These are phyloP conservation scores for Poeciliopsis turrubarensis DNA, from an alignment of 2,113 vertebrate species.

Conservation along the genomic window DNA sequence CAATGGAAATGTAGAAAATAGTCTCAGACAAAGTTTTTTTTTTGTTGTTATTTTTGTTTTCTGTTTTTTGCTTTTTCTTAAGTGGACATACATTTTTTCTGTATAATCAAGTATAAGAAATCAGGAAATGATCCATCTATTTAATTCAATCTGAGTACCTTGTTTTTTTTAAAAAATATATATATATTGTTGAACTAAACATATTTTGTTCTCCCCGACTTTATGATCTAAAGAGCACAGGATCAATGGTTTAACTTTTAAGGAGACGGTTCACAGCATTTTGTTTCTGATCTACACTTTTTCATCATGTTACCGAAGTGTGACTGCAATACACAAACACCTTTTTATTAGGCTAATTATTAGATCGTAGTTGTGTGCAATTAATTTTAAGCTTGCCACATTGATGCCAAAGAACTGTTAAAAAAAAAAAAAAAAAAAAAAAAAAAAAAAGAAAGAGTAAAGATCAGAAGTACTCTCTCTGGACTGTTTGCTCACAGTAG, in stretches of 20 bases:
- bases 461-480: slow-evolving; percentile 19
- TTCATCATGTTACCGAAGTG: slow-evolving; percentile 7
- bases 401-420: slow-evolving; percentile 20
- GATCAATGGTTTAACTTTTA: slow-evolving; percentile 55
- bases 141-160: slow-evolving; percentile 47
- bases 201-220: slow-evolving; percentile 64
- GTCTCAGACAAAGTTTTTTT: slow-evolving; percentile 32
- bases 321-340: not conserved
- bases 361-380: not conserved
- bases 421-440: not conserved
- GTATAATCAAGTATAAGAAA: slow-evolving; percentile 21
- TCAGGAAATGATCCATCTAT: slow-evolving; percentile 2
- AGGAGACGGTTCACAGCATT: slow-evolving; percentile 19
- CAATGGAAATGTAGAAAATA: slow-evolving; percentile 49
- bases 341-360: slow-evolving; percentile 12
- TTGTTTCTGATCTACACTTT: slow-evolving; percentile 20
- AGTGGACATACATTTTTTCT: not conserved
- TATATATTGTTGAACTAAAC: slow-evolving; percentile 57
- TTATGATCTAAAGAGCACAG: slow-evolving; percentile 50
- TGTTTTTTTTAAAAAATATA: slow-evolving; percentile 42
- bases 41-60: slow-evolving; percentile 14
- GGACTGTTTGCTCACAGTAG: slow-evolving; percentile 29
- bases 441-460: not conserved
- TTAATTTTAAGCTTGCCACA: slow-evolving; percentile 10
- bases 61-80: not conserved